Evolutionary conservation across 2,888 invertebrate genomes (phyloP).

Genomic region (Perdita meconis): DNA sequence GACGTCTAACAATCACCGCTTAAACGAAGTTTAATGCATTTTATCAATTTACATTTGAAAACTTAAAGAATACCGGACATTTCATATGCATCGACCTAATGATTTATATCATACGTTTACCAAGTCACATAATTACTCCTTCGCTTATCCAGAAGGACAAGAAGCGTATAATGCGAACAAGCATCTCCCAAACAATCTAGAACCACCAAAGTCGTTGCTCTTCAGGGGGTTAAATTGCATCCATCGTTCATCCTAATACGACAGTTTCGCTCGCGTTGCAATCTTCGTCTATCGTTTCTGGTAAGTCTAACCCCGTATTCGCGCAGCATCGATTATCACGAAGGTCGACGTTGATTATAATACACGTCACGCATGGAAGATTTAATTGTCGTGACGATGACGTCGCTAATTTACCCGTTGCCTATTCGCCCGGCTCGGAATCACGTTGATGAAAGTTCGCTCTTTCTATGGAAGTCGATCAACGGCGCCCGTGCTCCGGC

Average conservation of each 20-base stretch:
- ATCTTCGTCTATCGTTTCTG: not conserved
- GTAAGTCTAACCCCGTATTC: slow-evolving; percentile 20
- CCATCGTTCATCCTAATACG: not conserved
- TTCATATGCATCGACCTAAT: too few relatives aligned
- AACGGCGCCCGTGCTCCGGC: not conserved
- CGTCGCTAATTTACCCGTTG: slow-evolving; percentile 17
- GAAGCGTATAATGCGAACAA: too few relatives aligned
- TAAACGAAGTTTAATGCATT: too few relatives aligned
- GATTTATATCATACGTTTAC: too few relatives aligned
- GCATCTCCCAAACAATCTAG: too few relatives aligned
- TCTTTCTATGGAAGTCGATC: slow-evolving; percentile 37
- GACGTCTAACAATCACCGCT: too few relatives aligned
- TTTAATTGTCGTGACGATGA: slow-evolving; percentile 31
- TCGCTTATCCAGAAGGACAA: too few relatives aligned
- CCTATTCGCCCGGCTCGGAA: not conserved
- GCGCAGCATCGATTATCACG: slow-evolving; percentile 36
- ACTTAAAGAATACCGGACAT: too few relatives aligned
- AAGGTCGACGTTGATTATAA: slow-evolving; percentile 34
- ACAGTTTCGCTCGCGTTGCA: slow-evolving; percentile 1
- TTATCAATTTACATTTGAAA: too few relatives aligned
- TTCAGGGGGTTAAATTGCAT: not conserved
- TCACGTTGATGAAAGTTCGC: slow-evolving; percentile 15
- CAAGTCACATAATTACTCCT: too few relatives aligned
- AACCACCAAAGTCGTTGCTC: too few relatives aligned
- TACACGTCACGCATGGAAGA: slow-evolving; percentile 14